These are phyloP conservation scores for Drosophila teissieri DNA, from an alignment of 1,140 invertebrate species.

Conservation along the genomic window DNA sequence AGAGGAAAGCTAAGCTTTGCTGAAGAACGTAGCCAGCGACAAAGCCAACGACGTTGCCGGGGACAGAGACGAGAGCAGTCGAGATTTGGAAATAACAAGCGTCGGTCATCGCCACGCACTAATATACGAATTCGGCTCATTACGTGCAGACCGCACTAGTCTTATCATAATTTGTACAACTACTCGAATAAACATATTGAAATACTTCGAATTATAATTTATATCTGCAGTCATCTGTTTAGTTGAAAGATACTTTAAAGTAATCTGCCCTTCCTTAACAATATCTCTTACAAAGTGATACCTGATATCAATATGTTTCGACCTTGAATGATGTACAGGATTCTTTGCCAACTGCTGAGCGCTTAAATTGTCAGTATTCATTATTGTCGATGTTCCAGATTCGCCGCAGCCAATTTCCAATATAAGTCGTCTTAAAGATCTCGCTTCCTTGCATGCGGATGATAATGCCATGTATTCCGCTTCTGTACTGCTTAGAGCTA, in stretches of 20 bases:
- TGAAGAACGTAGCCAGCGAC: too few relatives aligned
- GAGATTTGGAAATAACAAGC: too few relatives aligned
- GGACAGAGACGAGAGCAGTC: too few relatives aligned
- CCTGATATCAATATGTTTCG: constrained; percentile 7
- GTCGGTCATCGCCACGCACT: too few relatives aligned
- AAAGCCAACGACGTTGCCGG: too few relatives aligned
- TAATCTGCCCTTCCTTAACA: constrained; percentile 2
- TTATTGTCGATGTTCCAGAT: neutral
- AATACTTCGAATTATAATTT: too few relatives aligned
- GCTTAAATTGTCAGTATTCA: constrained; percentile 8
- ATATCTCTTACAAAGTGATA: constrained; percentile 4
- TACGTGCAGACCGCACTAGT: too few relatives aligned
- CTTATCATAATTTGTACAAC: too few relatives aligned
- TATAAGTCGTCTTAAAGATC: neutral
- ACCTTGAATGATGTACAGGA: constrained; percentile 13
- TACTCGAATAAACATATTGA: too few relatives aligned
- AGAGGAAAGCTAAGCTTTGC: too few relatives aligned
- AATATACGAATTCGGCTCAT: too few relatives aligned
- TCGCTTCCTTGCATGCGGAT: neutral
- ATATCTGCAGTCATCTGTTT: neutral
- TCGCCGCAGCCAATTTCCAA: neutral
- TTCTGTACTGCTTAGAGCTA: neutral
- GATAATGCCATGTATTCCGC: neutral
- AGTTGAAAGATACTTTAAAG: neutral
- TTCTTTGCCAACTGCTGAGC: constrained; percentile 12